These are phyloP conservation scores for Diarsia rubi DNA, from an alignment of 2,888 invertebrate genomes.

Conservation along the genomic window DNA sequence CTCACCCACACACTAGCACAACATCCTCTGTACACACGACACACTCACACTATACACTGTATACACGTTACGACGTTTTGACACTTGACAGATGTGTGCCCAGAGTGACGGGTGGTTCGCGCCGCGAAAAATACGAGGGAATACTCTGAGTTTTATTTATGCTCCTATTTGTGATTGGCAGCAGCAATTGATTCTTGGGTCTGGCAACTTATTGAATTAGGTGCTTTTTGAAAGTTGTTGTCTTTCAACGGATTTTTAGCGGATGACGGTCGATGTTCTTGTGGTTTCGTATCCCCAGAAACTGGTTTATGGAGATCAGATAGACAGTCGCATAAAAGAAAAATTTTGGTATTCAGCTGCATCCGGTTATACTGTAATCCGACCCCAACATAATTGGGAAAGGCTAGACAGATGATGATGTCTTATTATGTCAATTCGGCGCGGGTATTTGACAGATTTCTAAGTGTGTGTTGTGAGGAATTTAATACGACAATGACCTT, in stretches of 20 bases:
- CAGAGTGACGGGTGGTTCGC: constrained; percentile 65
- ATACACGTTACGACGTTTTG: constrained; percentile 57
- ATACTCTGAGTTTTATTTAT: constrained; percentile 67
- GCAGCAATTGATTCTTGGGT: constrained; percentile 61
- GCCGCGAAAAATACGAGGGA: constrained; percentile 64
- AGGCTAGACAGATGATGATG: background rate
- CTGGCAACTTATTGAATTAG: constrained; percentile 34
- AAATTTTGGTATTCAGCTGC: background rate
- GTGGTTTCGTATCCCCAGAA: background rate
- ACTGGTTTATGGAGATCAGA: background rate
- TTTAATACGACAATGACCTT: constrained; percentile 6
- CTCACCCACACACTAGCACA: constrained; percentile 58
- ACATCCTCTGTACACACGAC: constrained; percentile 37
- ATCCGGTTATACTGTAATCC: background rate
- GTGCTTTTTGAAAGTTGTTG: background rate
- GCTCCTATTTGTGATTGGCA: constrained; percentile 63
- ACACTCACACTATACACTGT: constrained; percentile 36
- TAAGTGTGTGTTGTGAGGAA: constrained; percentile 4
- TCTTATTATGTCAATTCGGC: background rate
- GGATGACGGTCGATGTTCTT: background rate
- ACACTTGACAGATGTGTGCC: constrained; percentile 69
- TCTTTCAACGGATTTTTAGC: background rate
- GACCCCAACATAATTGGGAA: background rate
- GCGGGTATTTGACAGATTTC: background rate
- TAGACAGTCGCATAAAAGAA: background rate